Percentiles rank a stretch among this genome's conserved stretches.
Conservation (phyloP, 2,797 vertebrate genomes). For the Macropodus opercularis region DNA sequence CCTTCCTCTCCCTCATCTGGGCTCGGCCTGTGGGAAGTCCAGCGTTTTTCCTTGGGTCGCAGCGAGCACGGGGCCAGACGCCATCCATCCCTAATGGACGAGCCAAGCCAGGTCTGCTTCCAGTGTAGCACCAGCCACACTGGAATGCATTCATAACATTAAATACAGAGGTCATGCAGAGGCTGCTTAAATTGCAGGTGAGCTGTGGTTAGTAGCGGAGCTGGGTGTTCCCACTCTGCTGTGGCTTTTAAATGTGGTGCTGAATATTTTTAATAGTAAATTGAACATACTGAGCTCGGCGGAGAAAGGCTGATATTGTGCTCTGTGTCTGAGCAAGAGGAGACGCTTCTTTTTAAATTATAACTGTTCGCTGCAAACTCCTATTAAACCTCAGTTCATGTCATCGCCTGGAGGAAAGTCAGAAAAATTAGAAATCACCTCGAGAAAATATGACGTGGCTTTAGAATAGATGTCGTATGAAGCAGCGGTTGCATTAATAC, state of each 20-base stretch:
- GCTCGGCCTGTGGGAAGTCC: constrained; percentile 62
- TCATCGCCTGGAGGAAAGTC: constrained; percentile 46
- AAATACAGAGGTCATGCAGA: constrained; percentile 54
- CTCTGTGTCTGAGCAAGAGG: constrained; percentile 32
- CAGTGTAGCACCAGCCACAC: constrained; percentile 44
- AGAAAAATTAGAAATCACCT: constrained; percentile 29
- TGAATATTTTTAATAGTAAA: constrained; percentile 49
- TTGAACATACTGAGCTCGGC: constrained; percentile 35
- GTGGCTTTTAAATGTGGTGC: constrained; percentile 45
- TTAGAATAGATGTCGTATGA: constrained; percentile 51
- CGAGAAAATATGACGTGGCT: constrained; percentile 43
- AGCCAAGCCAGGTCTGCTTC: constrained; percentile 51
- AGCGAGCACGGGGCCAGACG: constrained; percentile 52
- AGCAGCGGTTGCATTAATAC: constrained; percentile 21
- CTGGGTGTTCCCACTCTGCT: constrained; percentile 33
- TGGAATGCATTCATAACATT: constrained; percentile 54
- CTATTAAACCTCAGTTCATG: constrained; percentile 23
- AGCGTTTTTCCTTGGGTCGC: constrained; percentile 56
- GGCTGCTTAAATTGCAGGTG: constrained; percentile 56
- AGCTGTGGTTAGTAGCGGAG: constrained; percentile 45
- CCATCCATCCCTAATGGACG: constrained; percentile 69
- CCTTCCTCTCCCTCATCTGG: constrained; percentile 59
- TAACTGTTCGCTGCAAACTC: constrained; percentile 31
- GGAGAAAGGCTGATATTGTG: constrained; percentile 28
- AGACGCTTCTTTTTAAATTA: constrained; percentile 47